These are phyloP conservation scores for Aphidoletes aphidimyza DNA, from an alignment of 2,888 invertebrate genomes.

Conservation along the genomic window DNA sequence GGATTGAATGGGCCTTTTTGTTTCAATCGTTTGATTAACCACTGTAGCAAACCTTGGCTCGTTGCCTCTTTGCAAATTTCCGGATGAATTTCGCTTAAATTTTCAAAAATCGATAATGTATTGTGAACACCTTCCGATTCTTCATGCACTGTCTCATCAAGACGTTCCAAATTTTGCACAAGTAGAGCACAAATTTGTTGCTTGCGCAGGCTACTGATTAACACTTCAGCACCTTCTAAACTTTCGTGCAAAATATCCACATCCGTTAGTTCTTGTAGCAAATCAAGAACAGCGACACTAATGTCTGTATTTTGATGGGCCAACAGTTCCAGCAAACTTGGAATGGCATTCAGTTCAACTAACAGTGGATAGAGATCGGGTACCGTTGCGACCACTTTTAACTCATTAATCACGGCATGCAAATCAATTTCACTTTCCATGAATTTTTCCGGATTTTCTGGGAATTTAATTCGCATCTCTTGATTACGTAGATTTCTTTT, in stretches of 20 bases:
- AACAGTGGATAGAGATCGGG: slow-evolving; percentile 94
- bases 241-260: slow-evolving; percentile 95
- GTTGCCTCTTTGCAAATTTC: slow-evolving; percentile 86
- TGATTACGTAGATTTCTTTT: slow-evolving; percentile 93
- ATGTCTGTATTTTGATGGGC: slow-evolving; percentile 93
- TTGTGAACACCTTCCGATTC: slow-evolving; percentile 97
- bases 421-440: slow-evolving; percentile 97
- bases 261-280: slow-evolving; percentile 89
- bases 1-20: slow-evolving; percentile 90
- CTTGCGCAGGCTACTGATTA: slow-evolving; percentile 88
- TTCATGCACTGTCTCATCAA: slow-evolving; percentile 93
- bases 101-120: slow-evolving; percentile 90
- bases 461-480: slow-evolving; percentile 98
- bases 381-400: slow-evolving; percentile 93
- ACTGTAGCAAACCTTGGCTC: slow-evolving; percentile 89
- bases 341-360: slow-evolving; percentile 88
- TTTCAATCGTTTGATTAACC: slow-evolving; percentile 91
- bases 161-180: slow-evolving; percentile 90
- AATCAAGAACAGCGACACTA: slow-evolving; percentile 68
- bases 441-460: slow-evolving; percentile 96
- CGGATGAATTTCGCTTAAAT: slow-evolving; percentile 89
- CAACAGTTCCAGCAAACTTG: slow-evolving; percentile 89
- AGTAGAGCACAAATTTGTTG: slow-evolving; percentile 90
- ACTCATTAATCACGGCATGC: slow-evolving; percentile 85
- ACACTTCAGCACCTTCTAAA: slow-evolving; percentile 86